phyloP scores from a whole-genome alignment of 2,113 vertebrate species.

The Vidua chalybeata region DNA sequence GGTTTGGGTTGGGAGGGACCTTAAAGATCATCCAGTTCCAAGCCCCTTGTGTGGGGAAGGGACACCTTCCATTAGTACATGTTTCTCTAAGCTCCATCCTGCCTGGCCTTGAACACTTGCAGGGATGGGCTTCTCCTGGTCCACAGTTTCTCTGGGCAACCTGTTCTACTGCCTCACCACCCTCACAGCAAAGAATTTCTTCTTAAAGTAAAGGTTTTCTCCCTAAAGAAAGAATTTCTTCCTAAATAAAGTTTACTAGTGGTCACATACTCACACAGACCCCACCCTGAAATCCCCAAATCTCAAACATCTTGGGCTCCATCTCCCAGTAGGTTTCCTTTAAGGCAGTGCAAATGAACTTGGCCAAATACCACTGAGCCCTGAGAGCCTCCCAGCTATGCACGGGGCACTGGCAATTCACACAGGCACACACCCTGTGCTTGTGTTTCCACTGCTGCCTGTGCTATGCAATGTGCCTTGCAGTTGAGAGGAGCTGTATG shows the following conservation, averaged over 20 bases:
- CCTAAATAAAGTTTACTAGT: not conserved
- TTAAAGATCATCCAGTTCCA: not conserved
- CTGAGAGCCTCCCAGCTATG: constrained; percentile 31
- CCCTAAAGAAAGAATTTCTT: not conserved
- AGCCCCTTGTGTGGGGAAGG: not conserved
- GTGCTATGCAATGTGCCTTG: not conserved
- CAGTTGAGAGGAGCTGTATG: not conserved
- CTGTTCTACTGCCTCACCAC: not conserved
- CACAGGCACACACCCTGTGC: not conserved
- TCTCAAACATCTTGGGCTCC: rapidly evolving
- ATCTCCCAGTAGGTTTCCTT: not conserved
- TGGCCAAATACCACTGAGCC: not conserved
- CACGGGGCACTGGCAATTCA: not conserved
- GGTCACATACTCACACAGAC: rapidly evolving
- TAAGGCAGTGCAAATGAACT: not conserved
- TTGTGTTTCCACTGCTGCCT: constrained; percentile 2
- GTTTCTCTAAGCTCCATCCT: not conserved
- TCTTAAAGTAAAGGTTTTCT: not conserved
- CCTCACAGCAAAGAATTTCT: not conserved
- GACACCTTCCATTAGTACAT: not conserved
- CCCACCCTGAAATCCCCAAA: not conserved
- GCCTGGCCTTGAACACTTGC: not conserved
- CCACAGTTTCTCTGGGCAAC: not conserved
- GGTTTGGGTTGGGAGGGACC: not conserved
- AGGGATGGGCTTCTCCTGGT: not conserved